Evolutionary conservation across 2,888 invertebrate genomes (phyloP), one percentile per base, ranked within the genome.

Genomic region (Gastracanthus pulcherrimus): DNA sequence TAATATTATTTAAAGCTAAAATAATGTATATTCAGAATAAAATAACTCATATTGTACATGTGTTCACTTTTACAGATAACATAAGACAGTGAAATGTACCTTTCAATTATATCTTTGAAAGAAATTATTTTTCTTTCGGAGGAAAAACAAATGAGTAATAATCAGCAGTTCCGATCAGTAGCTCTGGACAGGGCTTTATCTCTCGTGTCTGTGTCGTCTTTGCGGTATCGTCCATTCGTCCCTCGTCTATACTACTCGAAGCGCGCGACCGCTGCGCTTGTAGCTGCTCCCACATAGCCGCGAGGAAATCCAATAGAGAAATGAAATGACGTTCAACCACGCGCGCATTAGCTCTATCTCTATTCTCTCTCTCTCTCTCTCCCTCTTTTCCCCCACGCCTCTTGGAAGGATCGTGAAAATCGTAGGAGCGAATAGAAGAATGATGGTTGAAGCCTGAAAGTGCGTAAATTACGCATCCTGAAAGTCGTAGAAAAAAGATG

Each of bases 111-210:
- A n/a, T n/a, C n/a, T n/a, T n/a, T n/a, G n/a, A n/a, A n/a, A n/a
- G n/a, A n/a, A n/a, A n/a, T n/a, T n/a, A n/a, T n/a, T n/a, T n/a
- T n/a, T n/a, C n/a, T n/a, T n/a, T n/a, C n/a, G n/a, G n/a, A 66
- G 41, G 19, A 48, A 69, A 45, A 72, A 60, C 60, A 72, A 72
- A 62, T 72, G 60, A 72, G 58, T 72, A 60, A 72, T 45, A 62
- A 72, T 60, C 60, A 45, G 36, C 51, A 26, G 58, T 60, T 36
- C n/a, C 13, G 36, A 72, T 72, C 72, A 13, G 51, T 0, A 13
- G 16, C 16, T n/a, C 26, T 45, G 26, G 16, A 5, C 45, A 3
- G 2, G 16, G 16, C 19, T 16, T 60, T 72, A 58, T 72, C 58
- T 60, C 58, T 26, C 1, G 3, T 7, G 48, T 19, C 48, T 5